Percentiles rank a stretch among this genome's conserved stretches.
Evolutionary conservation across 1,140 invertebrate genomes (phyloP).

Genomic region (Trinorchestia longiramus): DNA sequence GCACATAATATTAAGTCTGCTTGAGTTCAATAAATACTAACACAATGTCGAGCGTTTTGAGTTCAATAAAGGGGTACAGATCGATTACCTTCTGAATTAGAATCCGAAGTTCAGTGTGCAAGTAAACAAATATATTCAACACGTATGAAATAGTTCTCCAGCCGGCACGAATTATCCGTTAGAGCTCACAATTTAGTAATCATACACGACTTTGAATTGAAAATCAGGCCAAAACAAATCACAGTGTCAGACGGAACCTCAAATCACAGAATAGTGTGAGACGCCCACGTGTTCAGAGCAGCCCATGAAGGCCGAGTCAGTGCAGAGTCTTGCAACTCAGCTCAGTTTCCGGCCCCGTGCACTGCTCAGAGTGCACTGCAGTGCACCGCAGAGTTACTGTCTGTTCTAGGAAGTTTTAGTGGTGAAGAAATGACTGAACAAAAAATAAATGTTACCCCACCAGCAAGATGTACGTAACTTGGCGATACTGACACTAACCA

Average conservation of each 20-base stretch:
- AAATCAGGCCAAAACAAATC: not conserved
- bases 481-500: not conserved
- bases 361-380: not conserved
- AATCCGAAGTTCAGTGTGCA: too few relatives aligned
- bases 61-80: too few relatives aligned
- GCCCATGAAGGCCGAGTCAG: not conserved
- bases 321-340: not conserved
- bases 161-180: not conserved
- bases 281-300: not conserved
- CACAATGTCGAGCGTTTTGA: too few relatives aligned
- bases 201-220: not conserved
- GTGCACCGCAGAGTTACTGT: not conserved
- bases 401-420: not conserved
- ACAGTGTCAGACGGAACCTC: not conserved
- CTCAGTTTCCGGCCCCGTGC: not conserved
- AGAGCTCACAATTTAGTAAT: not conserved
- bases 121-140: too few relatives aligned
- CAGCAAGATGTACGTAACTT: not conserved
- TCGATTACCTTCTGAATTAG: too few relatives aligned
- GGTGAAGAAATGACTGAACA: too few relatives aligned
- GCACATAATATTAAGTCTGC: not conserved
- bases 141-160: not conserved
- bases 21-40: not conserved
- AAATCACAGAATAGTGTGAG: not conserved
- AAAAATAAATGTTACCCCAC: not conserved